These are phyloP conservation scores for Brachionus manjavacas DNA, from an alignment of 1,140 invertebrate genomes.

Conservation along the genomic window DNA sequence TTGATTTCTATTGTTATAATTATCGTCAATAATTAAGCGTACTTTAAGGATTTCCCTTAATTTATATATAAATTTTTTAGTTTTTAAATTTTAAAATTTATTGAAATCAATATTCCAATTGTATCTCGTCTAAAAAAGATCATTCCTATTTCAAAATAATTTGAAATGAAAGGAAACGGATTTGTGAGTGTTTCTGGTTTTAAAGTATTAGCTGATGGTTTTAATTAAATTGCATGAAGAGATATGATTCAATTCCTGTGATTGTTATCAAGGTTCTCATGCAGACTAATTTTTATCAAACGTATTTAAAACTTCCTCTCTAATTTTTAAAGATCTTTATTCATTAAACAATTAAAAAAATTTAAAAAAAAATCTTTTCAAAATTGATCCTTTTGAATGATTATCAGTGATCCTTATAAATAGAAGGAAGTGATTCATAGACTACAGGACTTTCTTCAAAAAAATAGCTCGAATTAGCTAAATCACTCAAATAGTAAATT, in stretches of 20 bases:
- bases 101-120: not conserved
- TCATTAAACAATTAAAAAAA: not conserved
- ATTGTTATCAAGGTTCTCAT: not conserved
- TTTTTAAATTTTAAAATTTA: not conserved
- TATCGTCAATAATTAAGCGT: not conserved
- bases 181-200: not conserved
- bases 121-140: not conserved
- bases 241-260: not conserved
- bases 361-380: not conserved
- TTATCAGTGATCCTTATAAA: not conserved
- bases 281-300: not conserved
- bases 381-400: not conserved
- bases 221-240: not conserved
- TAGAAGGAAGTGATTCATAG: not conserved
- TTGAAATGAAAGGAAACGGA: not conserved
- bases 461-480: not conserved
- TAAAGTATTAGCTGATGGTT: not conserved
- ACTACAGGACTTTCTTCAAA: not conserved
- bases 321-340: not conserved
- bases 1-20: not conserved
- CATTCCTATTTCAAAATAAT: not conserved
- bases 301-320: not conserved
- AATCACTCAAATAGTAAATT: not conserved
- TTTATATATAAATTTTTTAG: too few relatives aligned
- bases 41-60: not conserved